Conservation (phyloP, 2,888 invertebrate species). For the Monochamus alternatus region DNA sequence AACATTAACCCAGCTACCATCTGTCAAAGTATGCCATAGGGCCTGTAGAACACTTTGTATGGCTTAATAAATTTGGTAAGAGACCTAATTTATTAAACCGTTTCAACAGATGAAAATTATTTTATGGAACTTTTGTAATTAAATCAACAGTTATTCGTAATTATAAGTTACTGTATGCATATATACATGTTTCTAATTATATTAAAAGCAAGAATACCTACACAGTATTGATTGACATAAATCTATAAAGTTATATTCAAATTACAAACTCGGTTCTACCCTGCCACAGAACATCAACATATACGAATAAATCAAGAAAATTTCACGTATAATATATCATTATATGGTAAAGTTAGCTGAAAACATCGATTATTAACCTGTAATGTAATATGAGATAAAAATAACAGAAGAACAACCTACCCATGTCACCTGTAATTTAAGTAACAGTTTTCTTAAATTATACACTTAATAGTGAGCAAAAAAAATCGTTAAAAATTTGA, state of each 20-base stretch:
- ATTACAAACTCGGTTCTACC: not conserved
- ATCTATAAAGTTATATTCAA: not conserved
- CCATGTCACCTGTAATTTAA: not conserved
- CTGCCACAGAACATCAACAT: not conserved
- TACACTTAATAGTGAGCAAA: too few relatives aligned
- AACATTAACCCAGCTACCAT: too few relatives aligned
- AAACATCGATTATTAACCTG: not conserved
- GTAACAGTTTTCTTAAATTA: not conserved
- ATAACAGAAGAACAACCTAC: not conserved
- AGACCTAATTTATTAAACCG: too few relatives aligned
- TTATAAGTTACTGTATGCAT: not conserved
- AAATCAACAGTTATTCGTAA: too few relatives aligned
- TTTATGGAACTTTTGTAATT: too few relatives aligned
- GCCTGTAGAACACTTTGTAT: too few relatives aligned
- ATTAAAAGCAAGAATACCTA: not conserved
- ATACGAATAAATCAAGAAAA: conserved; percentile 1
- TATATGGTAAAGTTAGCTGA: not conserved
- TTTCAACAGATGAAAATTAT: too few relatives aligned
- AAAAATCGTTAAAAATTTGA: too few relatives aligned
- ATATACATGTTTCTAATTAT: not conserved
- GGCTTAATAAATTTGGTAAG: too few relatives aligned
- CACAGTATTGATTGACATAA: conserved; percentile 1
- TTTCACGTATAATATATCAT: not conserved
- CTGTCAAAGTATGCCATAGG: too few relatives aligned
- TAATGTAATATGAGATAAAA: not conserved